Percentiles rank a stretch among this genome's conserved stretches.
Conservation (phyloP, 1,140 invertebrate genomes). For the Aphaenogaster ashmeadi region DNA sequence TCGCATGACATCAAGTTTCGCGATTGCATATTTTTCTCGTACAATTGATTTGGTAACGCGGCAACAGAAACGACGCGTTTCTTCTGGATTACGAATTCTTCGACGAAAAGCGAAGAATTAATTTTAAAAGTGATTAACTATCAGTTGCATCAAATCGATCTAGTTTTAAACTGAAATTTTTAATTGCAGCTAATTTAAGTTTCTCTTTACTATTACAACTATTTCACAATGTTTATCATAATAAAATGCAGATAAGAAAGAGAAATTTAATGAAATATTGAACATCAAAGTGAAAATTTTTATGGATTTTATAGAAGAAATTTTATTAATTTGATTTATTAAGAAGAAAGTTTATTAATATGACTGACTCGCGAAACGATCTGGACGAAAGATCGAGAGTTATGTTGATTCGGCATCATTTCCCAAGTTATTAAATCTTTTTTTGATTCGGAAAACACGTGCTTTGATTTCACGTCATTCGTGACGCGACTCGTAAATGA, state of each 20-base stretch:
- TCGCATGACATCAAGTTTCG: not conserved
- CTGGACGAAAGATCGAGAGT: constrained; percentile 34
- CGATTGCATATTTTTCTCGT: not conserved
- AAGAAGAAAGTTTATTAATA: not conserved
- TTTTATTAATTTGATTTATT: constrained; percentile 7
- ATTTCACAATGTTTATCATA: not conserved
- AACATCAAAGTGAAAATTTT: not conserved
- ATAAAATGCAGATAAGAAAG: not conserved
- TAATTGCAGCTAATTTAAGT: not conserved
- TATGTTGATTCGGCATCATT: constrained; percentile 39
- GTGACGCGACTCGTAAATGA: constrained; percentile 32
- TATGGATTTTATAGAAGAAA: not conserved
- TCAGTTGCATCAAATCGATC: not conserved
- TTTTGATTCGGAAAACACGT: constrained; percentile 64
- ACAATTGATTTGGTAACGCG: not conserved
- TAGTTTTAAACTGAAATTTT: not conserved
- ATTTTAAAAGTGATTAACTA: not conserved
- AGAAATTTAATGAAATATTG: not conserved
- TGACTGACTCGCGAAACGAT: not conserved
- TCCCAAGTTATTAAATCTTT: not conserved
- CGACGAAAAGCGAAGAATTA: not conserved
- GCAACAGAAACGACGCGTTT: not conserved
- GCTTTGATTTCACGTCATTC: constrained; percentile 65
- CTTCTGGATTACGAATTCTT: not conserved
- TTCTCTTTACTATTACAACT: not conserved